Conservation (phyloP, 2,797 vertebrate genomes). For the Apodemus agrarius region DNA sequence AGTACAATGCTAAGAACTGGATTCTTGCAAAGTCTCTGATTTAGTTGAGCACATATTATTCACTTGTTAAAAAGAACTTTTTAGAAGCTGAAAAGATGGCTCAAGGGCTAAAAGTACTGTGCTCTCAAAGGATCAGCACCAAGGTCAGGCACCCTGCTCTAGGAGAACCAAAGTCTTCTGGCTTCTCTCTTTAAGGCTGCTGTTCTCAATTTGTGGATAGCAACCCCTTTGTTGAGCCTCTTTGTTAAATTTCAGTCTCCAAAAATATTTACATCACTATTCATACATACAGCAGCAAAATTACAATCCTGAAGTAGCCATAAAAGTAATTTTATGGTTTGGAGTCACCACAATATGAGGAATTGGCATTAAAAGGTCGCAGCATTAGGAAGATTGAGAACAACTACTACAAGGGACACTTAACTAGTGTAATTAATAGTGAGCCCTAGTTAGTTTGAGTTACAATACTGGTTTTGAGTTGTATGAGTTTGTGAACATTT, state of each 20-base stretch:
- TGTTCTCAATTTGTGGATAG: background rate
- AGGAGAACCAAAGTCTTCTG: background rate
- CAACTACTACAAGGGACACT: background rate
- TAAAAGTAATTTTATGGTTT: background rate
- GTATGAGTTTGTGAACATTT: slow-evolving; percentile 10
- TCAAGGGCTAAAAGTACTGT: background rate
- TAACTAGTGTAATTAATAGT: background rate
- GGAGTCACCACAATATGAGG: background rate
- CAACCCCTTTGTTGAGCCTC: background rate
- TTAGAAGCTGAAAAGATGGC: background rate
- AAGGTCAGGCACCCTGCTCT: background rate
- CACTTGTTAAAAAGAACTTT: background rate
- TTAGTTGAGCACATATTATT: background rate
- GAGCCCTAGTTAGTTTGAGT: background rate
- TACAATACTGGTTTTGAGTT: slow-evolving; percentile 18
- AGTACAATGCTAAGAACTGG: slow-evolving; percentile 4
- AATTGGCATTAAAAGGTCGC: background rate
- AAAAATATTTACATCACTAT: background rate
- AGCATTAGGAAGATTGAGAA: background rate
- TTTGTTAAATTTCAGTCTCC: background rate
- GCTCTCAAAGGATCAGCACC: background rate
- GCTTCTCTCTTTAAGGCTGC: background rate
- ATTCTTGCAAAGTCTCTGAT: background rate
- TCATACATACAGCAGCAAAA: background rate
- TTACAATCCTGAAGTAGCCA: background rate